Evolutionary conservation across 2,888 invertebrate genomes (phyloP), one percentile per base, ranked within the genome.

Genomic region (Cheilosia vernalis): DNA sequence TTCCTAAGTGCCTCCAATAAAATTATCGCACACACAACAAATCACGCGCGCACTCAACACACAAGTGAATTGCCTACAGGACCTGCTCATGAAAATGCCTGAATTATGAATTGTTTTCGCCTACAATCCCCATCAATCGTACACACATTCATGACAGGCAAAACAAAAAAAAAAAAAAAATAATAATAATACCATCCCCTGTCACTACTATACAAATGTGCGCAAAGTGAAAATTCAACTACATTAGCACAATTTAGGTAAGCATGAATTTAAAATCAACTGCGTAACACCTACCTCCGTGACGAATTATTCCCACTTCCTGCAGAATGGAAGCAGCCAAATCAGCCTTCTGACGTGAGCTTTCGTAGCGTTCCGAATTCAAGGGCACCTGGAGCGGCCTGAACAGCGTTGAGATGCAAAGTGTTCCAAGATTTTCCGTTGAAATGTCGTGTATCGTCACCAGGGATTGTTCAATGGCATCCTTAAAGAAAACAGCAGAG

Each of bases 301-400:
- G 94, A 87, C 94, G 93, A 76, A 93, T 93, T 47, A 94, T 93
- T 63, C 96, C 96, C 40, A 96, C 93, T 90, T 96, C 96, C 89
- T 95, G 95, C 4, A 97, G 92, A 84, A 97, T 93, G 87, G 94
- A 94, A 55, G 96, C 96, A 4, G 96, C 95, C 88, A 97, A 93
- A 90, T 97, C 97, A 51, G 96, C 95, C 89, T 96, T 95, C 89
- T 97, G 96, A 86, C 96, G 93, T 19, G 95, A 95, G 13, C 95
- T 94, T 90, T 96, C 96, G 93, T 95, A 97, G 55, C 95, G 93
- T 55, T 94, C 92, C 2, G 96, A 94, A 90, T 95, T 94, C 87
- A 96, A 92, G 37, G 95, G 95, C 42, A 96, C 94, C 81, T 94
- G 94, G 83, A 96, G 93, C 19, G 95, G 93, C 67, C 95, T 94